Evolutionary conservation across 2,113 vertebrate species (phyloP), one percentile per base, ranked within the genome.

Genomic region (Poecilia latipinna): DNA sequence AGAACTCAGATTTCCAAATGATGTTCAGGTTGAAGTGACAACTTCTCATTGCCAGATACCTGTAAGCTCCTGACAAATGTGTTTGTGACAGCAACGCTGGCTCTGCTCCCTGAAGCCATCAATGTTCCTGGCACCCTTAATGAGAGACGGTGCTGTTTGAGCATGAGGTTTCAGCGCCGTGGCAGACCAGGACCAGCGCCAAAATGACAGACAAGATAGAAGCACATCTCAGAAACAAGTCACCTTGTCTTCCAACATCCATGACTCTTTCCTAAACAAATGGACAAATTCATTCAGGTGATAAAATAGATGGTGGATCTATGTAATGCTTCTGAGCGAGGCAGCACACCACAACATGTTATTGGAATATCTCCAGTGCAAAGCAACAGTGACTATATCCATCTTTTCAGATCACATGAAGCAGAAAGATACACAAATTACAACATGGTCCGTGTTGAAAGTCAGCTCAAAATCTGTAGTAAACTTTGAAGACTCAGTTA

Each of bases 61-160:
- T 71, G 48, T 74, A 29, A 65, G 0, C 42, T 67, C 39, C 62
- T 74, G 76, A 82, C 35, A 51, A 78, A 83, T 64, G 57, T 75
- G 75, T 70, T 67, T 77, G 75, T 62, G 75, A 82, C 73, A 72
- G 67, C 65, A 65, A 64, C 63, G 68, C 44, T 79, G 73, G 72
- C 79, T 66, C 64, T 17, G 37, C 68, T 73, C 77, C 82, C 77
- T 62, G 75, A 76, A 81, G 87, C 74, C 82, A 68, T 80, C 64
- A 32, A 54, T 79, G 68, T 84, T 84, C 67, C 70, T 88, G 79
- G 79, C 79, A 70, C 72, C 31, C 44, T 70, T 57, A 72, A 82
- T 28, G 22, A 75, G 39, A 54, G 37, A 33, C 39, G 15, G 33
- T 22, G 31, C 69, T 69, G 61, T 78, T 75, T 68, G 57, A 82